Conservation (phyloP, 2,888 invertebrate genomes). For the Agriotes lineatus region DNA sequence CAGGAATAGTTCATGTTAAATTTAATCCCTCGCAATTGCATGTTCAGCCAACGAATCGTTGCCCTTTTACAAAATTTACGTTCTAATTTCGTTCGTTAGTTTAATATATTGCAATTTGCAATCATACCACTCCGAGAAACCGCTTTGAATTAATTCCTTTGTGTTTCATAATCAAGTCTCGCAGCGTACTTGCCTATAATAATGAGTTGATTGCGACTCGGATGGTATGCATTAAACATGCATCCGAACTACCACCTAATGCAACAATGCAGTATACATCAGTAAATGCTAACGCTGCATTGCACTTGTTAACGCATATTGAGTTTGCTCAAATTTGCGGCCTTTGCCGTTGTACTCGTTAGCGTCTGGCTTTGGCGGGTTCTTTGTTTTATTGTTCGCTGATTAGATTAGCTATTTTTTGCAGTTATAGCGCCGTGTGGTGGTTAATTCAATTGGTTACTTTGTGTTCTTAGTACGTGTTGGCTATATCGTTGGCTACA, state of each 20-base stretch:
- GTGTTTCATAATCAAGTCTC: conserved; percentile 4
- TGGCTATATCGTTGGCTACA: conserved; percentile 15
- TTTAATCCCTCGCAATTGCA: too few relatives aligned
- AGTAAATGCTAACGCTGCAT: conserved; percentile 38
- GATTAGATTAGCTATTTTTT: conserved; percentile 29
- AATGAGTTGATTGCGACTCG: conserved; percentile 12
- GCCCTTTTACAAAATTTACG: background rate
- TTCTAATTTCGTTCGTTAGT: background rate
- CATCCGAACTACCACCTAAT: conserved; percentile 9
- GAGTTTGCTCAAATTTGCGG: conserved; percentile 45
- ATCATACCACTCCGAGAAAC: background rate
- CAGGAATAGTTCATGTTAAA: too few relatives aligned
- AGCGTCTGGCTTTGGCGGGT: conserved; percentile 23
- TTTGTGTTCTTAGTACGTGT: conserved; percentile 14
- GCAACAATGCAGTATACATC: conserved; percentile 20
- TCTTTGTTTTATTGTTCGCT: conserved; percentile 23
- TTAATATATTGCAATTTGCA: background rate
- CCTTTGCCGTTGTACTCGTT: conserved; percentile 40
- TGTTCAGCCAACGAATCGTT: background rate
- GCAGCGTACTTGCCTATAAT: conserved; percentile 18
- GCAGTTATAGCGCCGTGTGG: background rate
- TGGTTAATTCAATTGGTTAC: conserved; percentile 19
- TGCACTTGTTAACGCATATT: conserved; percentile 47
- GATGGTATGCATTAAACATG: conserved; percentile 10
- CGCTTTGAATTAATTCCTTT: conserved; percentile 14